phyloP scores from a whole-genome alignment of 2,113 vertebrate species.

The Salvelinus alpinus region DNA sequence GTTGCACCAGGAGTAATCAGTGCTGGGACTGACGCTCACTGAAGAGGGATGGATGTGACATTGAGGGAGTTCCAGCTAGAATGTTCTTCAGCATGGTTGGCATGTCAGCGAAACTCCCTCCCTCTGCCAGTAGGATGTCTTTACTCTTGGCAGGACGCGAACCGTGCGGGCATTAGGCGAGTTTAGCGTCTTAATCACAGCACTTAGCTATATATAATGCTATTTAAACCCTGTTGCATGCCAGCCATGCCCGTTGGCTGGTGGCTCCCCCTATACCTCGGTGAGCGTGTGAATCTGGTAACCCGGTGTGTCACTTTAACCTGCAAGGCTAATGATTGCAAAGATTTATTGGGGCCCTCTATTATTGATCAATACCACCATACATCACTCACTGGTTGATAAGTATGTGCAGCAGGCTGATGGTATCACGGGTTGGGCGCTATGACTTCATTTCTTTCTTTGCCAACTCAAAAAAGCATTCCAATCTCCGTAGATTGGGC shows the following conservation, averaged over 20 bases:
- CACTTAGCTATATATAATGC: constrained; percentile 48
- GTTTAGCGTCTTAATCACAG: constrained; percentile 38
- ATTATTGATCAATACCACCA: constrained; percentile 14
- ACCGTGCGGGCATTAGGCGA: constrained; percentile 36
- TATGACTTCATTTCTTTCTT: not conserved
- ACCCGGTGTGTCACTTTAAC: constrained; percentile 31
- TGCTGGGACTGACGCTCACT: not conserved
- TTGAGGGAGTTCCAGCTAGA: not conserved
- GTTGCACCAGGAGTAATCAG: not conserved
- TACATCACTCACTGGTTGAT: constrained; percentile 9
- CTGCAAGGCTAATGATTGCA: constrained; percentile 31
- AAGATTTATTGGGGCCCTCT: constrained; percentile 17
- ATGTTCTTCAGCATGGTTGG: not conserved
- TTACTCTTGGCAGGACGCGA: too few species aligned
- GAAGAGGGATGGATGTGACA: not conserved
- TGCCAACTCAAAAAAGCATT: not conserved
- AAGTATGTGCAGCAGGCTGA: not conserved
- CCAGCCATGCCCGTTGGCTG: constrained; percentile 28
- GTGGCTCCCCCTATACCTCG: constrained; percentile 35
- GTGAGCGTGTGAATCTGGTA: constrained; percentile 40
- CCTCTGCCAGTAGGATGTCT: too few species aligned
- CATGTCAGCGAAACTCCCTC: too few species aligned
- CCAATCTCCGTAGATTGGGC: constrained; percentile 14
- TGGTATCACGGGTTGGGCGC: not conserved
- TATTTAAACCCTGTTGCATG: constrained; percentile 40